Evolutionary conservation across 2,888 invertebrate species (phyloP), one percentile per base, ranked within the genome.

Genomic region (Cheilosia variabilis): DNA sequence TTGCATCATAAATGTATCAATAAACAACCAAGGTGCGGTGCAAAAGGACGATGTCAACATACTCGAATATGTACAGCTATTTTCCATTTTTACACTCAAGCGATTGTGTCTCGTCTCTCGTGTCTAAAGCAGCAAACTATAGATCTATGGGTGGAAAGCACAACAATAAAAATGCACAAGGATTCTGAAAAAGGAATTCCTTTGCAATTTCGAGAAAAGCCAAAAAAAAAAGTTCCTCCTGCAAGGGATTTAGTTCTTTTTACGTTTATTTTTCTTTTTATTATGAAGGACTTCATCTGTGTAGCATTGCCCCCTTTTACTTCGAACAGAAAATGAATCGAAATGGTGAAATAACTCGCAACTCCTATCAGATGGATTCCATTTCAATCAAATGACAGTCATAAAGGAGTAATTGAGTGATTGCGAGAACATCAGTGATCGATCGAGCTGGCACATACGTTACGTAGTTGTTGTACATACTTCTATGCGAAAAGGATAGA

Each of bases 381-480:
- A 86, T 86, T 86, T 81, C 71, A 86, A 81, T 81, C 71, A 62
- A 81, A 86, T 86, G 86, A 58, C 86, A 68, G 81, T 81, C 76
- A 81, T 86, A 86, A 86, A 86, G 72, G 66, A 77, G 86, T 86
- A 86, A 86, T 86, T 86, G 86, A 86, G 86, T 86, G 81, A 86
- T 81, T 86, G 81, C 62, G 57, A 83, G 72, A 77, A 58, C 78
- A 72, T 78, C 43, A 57, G 65, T 72, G 66, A 83, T 72, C 72
- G 72, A 66, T 72, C 72, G 43, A 77, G 24, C 53, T 77, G 34
- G 34, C 76, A 17, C 22, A 45, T 68, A 22, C 10, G 22, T n/a
- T 10, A 1, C 43, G 27, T 37, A 10, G 10, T 13, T 37, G 37
- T 37, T 37, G 2, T 37, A 37, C 1, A 4, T 37, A 13, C 37